These are phyloP conservation scores for Gorsachius magnificus DNA, from an alignment of 2,797 vertebrate genomes.

Conservation along the genomic window DNA sequence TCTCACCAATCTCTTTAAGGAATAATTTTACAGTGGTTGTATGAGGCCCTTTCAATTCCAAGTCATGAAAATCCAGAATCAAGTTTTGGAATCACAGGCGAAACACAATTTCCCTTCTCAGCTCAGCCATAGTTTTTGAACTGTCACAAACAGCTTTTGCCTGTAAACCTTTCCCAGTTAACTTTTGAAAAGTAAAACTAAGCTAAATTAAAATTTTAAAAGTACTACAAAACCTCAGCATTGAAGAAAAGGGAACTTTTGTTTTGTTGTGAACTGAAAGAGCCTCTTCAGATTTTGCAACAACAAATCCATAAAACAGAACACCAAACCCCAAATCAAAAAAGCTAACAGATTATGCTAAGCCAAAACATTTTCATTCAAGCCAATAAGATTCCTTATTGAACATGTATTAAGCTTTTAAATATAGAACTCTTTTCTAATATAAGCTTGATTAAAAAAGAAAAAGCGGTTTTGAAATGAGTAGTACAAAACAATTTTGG, in stretches of 20 bases:
- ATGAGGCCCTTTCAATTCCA: neutral
- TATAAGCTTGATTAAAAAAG: neutral
- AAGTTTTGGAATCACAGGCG: neutral
- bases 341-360: neutral
- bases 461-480: neutral
- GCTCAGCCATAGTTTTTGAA: neutral
- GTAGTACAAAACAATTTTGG: neutral
- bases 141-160: neutral
- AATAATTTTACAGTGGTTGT: neutral
- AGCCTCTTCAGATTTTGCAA: neutral
- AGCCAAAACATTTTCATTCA: neutral
- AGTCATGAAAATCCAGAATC: neutral
- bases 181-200: neutral
- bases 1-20: neutral
- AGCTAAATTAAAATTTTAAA: neutral
- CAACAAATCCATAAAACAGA: neutral
- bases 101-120: neutral
- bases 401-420: neutral
- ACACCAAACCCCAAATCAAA: neutral
- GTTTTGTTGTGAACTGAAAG: neutral
- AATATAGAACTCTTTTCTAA: neutral
- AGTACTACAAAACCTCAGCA: rapidly evolving
- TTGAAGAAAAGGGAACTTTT: neutral
- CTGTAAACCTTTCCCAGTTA: neutral
- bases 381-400: neutral